Evolutionary conservation across 2,113 vertebrate species (phyloP).

Genomic region (Neodontobutis hainanensis): DNA sequence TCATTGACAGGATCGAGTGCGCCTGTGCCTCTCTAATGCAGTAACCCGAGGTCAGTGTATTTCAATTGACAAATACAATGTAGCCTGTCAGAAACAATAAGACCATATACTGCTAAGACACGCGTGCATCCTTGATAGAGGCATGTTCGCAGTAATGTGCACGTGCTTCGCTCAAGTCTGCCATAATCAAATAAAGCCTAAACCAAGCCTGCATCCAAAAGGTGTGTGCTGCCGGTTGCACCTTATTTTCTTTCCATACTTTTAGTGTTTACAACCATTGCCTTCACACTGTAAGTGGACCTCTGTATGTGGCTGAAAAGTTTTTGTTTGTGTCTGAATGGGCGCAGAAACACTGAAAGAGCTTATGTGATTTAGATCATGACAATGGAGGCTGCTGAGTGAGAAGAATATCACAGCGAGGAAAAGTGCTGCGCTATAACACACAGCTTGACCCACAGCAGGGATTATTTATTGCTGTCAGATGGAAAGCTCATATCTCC

Average conservation of each 20-base stretch:
- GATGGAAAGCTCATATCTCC: conserved; percentile 49
- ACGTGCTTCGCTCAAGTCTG: conserved; percentile 9
- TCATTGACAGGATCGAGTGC: conserved; percentile 10
- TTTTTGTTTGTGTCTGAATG: conserved; percentile 29
- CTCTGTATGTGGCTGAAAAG: conserved; percentile 32
- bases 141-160: conserved; percentile 2
- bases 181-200: conserved; percentile 26
- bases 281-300: conserved; percentile 18
- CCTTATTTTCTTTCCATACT: conserved; percentile 17
- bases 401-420: conserved; percentile 53
- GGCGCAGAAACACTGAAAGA: conserved; percentile 35
- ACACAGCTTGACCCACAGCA: conserved; percentile 45
- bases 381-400: conserved; percentile 48
- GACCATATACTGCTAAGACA: conserved; percentile 33
- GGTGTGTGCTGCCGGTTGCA: conserved; percentile 10
- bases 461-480: conserved; percentile 62
- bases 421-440: conserved; percentile 51
- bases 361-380: conserved; percentile 59
- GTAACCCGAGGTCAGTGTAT: conserved; percentile 8
- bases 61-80: conserved; percentile 8
- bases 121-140: conserved; percentile 13
- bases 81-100: conserved; percentile 34
- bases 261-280: conserved; percentile 16
- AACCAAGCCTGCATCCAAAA: neutral
- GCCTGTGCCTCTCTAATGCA: neutral